Evolutionary conservation across 2,797 vertebrate genomes (phyloP).

Genomic region (Molossus alvarezi): DNA sequence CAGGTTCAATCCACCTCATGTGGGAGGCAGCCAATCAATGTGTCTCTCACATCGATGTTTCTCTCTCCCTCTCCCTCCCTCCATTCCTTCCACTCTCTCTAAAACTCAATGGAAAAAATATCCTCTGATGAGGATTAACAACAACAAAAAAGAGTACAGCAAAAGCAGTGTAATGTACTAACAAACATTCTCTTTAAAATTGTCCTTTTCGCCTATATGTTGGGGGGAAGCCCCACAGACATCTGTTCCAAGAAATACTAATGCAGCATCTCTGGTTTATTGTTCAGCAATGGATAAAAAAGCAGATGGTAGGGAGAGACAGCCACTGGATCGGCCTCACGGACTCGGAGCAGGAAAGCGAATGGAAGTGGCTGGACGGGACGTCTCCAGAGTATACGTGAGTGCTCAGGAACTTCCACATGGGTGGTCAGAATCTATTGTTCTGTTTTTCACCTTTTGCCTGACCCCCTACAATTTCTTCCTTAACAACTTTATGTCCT

Average conservation of each 20-base stretch:
- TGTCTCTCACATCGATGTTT: too few species aligned
- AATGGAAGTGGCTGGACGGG: constrained; percentile 97
- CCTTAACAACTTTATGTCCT: not conserved
- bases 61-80: too few species aligned
- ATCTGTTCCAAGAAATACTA: constrained; percentile 45
- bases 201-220: not conserved
- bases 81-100: too few species aligned
- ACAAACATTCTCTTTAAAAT: not conserved
- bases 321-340: constrained; percentile 98
- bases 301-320: constrained; percentile 92
- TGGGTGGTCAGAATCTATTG: not conserved
- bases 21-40: too few species aligned
- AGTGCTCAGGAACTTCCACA: constrained; percentile 81
- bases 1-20: too few species aligned
- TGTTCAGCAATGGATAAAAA: constrained; percentile 95
- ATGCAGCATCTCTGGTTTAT: constrained; percentile 68
- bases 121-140: too few species aligned
- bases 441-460: not conserved
- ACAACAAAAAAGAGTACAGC: not conserved
- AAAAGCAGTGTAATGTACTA: not conserved
- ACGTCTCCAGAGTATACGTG: constrained; percentile 94
- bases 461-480: not conserved
- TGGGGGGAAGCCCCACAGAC: not conserved
- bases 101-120: too few species aligned
- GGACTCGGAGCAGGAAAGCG: constrained; percentile 92